Evolutionary conservation across 2,797 vertebrate genomes (phyloP).

Genomic region (Pangasius sanitwongsei): DNA sequence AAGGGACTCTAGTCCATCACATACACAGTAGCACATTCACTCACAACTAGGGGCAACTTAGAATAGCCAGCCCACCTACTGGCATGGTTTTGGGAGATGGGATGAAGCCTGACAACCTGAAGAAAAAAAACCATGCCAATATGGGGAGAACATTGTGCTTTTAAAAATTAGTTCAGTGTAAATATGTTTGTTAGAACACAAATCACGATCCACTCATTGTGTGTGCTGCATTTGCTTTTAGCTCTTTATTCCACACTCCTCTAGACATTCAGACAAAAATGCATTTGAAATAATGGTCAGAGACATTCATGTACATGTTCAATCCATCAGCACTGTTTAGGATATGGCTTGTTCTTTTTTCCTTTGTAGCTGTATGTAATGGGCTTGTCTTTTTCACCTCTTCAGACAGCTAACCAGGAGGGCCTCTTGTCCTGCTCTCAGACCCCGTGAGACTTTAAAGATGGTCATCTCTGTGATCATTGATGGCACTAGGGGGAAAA

Average conservation of each 20-base stretch:
- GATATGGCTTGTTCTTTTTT: neutral
- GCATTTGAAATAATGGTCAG: neutral
- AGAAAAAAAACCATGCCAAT: neutral
- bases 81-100: neutral
- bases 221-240: neutral
- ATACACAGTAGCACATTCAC: neutral
- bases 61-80: neutral
- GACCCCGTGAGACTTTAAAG: conserved; percentile 49
- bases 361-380: conserved; percentile 23
- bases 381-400: conserved; percentile 27
- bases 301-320: neutral
- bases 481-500: conserved; percentile 44
- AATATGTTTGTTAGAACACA: neutral
- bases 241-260: neutral
- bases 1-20: neutral
- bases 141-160: neutral
- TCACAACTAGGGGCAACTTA: neutral
- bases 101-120: neutral
- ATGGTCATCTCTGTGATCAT: conserved; percentile 45
- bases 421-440: conserved; percentile 24
- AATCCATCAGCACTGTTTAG: neutral
- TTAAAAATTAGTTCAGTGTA: neutral
- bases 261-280: neutral
- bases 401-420: conserved; percentile 30
- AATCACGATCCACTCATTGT: neutral